Conservation (phyloP, 2,888 invertebrate genomes). For the Ophion slaviceki region DNA sequence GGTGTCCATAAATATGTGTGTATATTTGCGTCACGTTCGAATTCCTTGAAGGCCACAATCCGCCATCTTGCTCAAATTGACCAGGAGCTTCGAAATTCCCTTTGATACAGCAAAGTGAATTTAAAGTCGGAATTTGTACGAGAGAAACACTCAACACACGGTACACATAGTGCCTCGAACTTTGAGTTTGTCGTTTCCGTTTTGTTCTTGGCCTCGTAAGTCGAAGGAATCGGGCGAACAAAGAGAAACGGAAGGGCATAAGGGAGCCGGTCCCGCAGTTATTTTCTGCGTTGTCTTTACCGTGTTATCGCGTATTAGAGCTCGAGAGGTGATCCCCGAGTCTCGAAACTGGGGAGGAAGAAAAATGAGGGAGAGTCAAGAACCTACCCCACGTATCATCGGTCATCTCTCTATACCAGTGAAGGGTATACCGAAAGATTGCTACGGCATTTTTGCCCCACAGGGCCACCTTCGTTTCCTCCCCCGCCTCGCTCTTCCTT, state of each 20-base stretch:
- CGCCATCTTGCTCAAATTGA: constrained; percentile 57
- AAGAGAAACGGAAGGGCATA: not conserved
- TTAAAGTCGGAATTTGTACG: constrained; percentile 27
- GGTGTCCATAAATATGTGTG: constrained; percentile 1
- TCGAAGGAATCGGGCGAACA: constrained; percentile 38
- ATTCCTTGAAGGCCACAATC: constrained; percentile 46
- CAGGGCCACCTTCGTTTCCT: constrained; percentile 10
- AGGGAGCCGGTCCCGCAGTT: constrained; percentile 19
- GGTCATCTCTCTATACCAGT: constrained; percentile 74
- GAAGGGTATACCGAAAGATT: constrained; percentile 11
- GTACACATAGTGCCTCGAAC: not conserved
- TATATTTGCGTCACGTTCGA: constrained; percentile 47
- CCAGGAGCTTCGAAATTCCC: constrained; percentile 28
- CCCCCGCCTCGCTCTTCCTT: constrained; percentile 8
- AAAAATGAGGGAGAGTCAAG: constrained; percentile 79
- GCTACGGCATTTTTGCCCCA: constrained; percentile 44
- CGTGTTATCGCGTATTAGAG: constrained; percentile 72
- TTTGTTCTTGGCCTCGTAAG: constrained; percentile 15
- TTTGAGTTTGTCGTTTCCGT: not conserved
- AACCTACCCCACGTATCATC: constrained; percentile 81
- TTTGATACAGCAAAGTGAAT: constrained; percentile 42
- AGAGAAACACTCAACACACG: not conserved
- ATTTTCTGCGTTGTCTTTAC: constrained; percentile 57
- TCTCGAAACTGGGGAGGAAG: constrained; percentile 68
- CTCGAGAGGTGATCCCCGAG: constrained; percentile 47